These are phyloP conservation scores for Eupristina koningsbergeri DNA, from an alignment of 1,140 invertebrate genomes.

Conservation along the genomic window DNA sequence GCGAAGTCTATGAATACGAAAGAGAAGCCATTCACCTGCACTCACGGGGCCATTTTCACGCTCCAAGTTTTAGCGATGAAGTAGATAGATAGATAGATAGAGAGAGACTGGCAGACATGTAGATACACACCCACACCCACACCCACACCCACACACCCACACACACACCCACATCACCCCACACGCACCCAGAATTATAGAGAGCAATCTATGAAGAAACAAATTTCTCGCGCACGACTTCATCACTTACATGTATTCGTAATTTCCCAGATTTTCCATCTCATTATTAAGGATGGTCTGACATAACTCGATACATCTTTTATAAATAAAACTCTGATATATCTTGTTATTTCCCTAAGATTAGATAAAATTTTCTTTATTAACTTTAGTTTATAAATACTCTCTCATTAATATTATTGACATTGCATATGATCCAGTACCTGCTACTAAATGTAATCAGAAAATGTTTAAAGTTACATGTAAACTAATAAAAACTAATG, in stretches of 20 bases:
- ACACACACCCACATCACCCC: too few relatives aligned
- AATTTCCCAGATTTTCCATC: constrained; percentile 11
- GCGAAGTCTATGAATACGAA: constrained; percentile 48
- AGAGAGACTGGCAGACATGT: too few relatives aligned
- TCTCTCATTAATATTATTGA: not conserved
- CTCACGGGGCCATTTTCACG: constrained; percentile 26
- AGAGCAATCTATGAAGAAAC: constrained; percentile 6
- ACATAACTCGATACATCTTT: not conserved
- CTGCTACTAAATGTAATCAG: not conserved
- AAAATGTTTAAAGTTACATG: not conserved
- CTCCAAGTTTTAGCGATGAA: not conserved
- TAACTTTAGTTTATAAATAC: not conserved
- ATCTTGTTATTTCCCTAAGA: not conserved
- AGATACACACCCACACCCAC: too few relatives aligned
- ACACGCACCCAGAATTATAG: too few relatives aligned
- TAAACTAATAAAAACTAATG: too few relatives aligned
- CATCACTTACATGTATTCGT: not conserved
- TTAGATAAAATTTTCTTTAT: too few relatives aligned
- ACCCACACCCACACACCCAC: too few relatives aligned
- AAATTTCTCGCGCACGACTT: constrained; percentile 25
- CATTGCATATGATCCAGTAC: too few relatives aligned
- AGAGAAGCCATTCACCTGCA: constrained; percentile 25
- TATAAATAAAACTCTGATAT: not conserved
- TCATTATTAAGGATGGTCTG: not conserved
- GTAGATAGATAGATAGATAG: constrained; percentile 14